These are phyloP conservation scores for Lytechinus pictus DNA, from an alignment of 35 echinoderm and acorn worm genomes.

Conservation along the genomic window DNA sequence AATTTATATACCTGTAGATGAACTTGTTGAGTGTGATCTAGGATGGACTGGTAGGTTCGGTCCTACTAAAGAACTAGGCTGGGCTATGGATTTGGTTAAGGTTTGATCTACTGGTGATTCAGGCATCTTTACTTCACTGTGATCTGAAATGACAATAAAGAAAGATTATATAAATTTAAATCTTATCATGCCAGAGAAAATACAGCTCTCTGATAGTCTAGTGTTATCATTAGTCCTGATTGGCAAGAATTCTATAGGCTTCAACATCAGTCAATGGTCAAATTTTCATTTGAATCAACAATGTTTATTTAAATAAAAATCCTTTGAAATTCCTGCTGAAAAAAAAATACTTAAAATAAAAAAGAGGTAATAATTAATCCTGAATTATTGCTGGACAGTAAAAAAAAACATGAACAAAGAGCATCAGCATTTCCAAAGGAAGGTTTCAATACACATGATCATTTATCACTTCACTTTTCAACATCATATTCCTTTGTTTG, in stretches of 20 bases:
- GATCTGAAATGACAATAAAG: slow-evolving; percentile 67
- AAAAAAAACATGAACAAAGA: too few relatives aligned
- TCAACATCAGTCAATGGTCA: neutral
- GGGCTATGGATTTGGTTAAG: slow-evolving; percentile 60
- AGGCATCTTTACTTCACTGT: slow-evolving; percentile 85
- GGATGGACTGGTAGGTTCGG: slow-evolving; percentile 55
- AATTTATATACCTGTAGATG: slow-evolving; percentile 75
- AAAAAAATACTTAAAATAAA: too few relatives aligned
- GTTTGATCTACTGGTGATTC: slow-evolving; percentile 83
- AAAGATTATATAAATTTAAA: neutral
- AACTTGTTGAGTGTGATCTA: slow-evolving; percentile 82
- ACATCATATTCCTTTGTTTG: neutral
- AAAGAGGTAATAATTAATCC: neutral
- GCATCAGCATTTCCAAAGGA: too few relatives aligned
- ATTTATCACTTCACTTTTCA: neutral
- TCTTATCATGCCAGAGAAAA: too few relatives aligned
- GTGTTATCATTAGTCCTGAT: too few relatives aligned
- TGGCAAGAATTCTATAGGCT: too few relatives aligned
- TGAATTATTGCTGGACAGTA: neutral
- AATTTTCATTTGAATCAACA: neutral
- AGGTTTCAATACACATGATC: neutral
- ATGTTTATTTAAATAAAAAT: too few relatives aligned
- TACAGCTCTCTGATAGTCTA: too few relatives aligned
- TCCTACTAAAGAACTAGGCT: slow-evolving; percentile 42
- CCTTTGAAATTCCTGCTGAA: neutral